phyloP scores from a whole-genome alignment of 2,888 invertebrate species.

The Ectemnius continuus region DNA sequence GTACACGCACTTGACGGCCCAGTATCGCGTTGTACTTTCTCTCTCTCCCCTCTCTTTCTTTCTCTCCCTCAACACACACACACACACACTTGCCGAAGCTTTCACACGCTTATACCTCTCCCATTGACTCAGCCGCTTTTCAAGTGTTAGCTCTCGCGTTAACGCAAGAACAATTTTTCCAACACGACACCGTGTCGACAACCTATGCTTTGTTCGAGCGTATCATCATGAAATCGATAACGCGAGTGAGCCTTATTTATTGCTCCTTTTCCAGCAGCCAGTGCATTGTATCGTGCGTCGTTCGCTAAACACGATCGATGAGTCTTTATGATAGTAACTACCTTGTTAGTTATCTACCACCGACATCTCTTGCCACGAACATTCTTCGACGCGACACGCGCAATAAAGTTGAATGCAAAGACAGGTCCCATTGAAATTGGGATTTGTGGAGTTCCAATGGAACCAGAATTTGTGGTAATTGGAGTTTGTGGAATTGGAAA shows the following conservation, averaged over 20 bases:
- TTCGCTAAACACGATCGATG: neutral
- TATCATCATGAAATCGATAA: conserved; percentile 52
- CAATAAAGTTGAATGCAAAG: too few relatives aligned
- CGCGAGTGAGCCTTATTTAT: conserved; percentile 32
- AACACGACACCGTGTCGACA: conserved; percentile 34
- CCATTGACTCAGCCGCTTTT: neutral
- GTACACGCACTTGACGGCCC: conserved; percentile 15
- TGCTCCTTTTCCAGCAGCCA: conserved; percentile 31
- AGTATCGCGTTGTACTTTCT: neutral
- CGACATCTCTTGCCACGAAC: too few relatives aligned
- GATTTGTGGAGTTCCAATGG: too few relatives aligned
- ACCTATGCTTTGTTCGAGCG: conserved; percentile 29
- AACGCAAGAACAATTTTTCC: conserved; percentile 47
- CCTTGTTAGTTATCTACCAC: too few relatives aligned
- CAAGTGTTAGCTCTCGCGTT: conserved; percentile 21
- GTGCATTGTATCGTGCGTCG: neutral
- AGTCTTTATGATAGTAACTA: too few relatives aligned
- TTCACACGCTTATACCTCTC: neutral
- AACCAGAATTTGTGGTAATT: too few relatives aligned
- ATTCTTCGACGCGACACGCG: too few relatives aligned
- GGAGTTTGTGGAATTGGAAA: too few relatives aligned
- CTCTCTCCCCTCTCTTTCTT: too few relatives aligned
- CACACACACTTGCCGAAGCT: too few relatives aligned
- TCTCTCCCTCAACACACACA: too few relatives aligned
- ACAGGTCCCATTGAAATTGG: too few relatives aligned